These are phyloP conservation scores for Drosophila fungiperda DNA, from an alignment of 2,888 invertebrate genomes.

Conservation along the genomic window DNA sequence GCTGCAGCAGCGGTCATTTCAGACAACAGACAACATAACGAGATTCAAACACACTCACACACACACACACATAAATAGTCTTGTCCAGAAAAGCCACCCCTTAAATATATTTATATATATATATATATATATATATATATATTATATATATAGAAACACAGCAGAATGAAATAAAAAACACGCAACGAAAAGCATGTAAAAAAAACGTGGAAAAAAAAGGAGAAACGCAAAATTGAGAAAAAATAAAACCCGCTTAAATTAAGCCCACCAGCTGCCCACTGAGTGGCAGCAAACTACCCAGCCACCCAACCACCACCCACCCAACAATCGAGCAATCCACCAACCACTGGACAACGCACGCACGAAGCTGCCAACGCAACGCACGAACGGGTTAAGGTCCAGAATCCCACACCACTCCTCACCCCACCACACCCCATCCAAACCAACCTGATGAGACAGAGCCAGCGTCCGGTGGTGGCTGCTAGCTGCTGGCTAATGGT, in stretches of 20 bases:
- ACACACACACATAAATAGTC: conserved; percentile 30
- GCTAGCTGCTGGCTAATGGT: conserved; percentile 32
- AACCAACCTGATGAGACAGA: conserved; percentile 27
- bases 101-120: conserved; percentile 10
- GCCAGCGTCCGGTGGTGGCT: conserved; percentile 32
- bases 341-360: conserved; percentile 73
- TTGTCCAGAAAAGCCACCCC: conserved; percentile 57
- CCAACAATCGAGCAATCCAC: conserved; percentile 30
- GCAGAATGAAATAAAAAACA: conserved; percentile 76
- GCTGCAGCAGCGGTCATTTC: conserved; percentile 70
- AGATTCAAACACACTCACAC: conserved; percentile 70
- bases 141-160: conserved; percentile 42
- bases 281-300: conserved; percentile 23
- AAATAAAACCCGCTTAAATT: conserved; percentile 82
- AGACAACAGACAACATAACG: conserved; percentile 79
- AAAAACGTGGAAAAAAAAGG: conserved; percentile 45
- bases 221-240: conserved; percentile 75
- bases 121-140: conserved; percentile 25
- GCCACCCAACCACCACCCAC: conserved; percentile 23
- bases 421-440: background rate
- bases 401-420: conserved; percentile 16
- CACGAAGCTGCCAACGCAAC: conserved; percentile 62
- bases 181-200: conserved; percentile 64
- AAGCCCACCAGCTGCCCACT: conserved; percentile 73
- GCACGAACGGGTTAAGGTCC: conserved; percentile 79